Evolutionary conservation across 2,888 invertebrate genomes (phyloP).

Genomic region (Meiosimyza decipiens): DNA sequence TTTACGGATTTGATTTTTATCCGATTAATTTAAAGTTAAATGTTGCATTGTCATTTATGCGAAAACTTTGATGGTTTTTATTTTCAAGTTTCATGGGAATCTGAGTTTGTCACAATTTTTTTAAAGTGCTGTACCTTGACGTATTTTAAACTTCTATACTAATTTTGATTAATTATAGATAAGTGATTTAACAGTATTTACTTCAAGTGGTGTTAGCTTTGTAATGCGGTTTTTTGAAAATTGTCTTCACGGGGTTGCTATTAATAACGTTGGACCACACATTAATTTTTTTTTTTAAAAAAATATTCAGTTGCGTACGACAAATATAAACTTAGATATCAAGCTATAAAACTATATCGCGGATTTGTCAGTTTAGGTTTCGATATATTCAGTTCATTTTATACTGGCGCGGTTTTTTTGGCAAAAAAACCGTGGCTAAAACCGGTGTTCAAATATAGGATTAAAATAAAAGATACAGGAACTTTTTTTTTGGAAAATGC

Average conservation of each 20-base stretch:
- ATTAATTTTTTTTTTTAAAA: conserved; percentile 29
- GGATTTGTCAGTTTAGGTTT: too few species aligned
- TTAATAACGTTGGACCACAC: conserved; percentile 47
- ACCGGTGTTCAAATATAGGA: too few species aligned
- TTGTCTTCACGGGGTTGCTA: neutral
- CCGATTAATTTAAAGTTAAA: conserved; percentile 36
- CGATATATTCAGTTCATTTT: too few species aligned
- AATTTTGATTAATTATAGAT: conserved; percentile 52
- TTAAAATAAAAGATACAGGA: too few species aligned
- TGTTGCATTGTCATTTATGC: conserved; percentile 41
- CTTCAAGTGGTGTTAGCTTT: conserved; percentile 12
- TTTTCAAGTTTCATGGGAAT: conserved; percentile 51
- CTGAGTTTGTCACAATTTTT: conserved; percentile 8
- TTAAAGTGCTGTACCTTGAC: too few species aligned
- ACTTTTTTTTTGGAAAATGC: too few species aligned
- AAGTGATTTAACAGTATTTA: conserved; percentile 49
- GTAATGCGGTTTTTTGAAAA: conserved; percentile 45
- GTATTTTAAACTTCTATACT: neutral
- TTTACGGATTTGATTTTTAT: conserved; percentile 31
- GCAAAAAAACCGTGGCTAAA: too few species aligned
- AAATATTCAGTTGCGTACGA: too few species aligned
- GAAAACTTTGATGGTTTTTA: conserved; percentile 25
- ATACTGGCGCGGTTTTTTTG: too few species aligned
- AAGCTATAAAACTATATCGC: too few species aligned
- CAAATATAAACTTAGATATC: too few species aligned